Evolutionary conservation across 2,797 vertebrate genomes (phyloP).

Genomic region (Dipus sagitta): DNA sequence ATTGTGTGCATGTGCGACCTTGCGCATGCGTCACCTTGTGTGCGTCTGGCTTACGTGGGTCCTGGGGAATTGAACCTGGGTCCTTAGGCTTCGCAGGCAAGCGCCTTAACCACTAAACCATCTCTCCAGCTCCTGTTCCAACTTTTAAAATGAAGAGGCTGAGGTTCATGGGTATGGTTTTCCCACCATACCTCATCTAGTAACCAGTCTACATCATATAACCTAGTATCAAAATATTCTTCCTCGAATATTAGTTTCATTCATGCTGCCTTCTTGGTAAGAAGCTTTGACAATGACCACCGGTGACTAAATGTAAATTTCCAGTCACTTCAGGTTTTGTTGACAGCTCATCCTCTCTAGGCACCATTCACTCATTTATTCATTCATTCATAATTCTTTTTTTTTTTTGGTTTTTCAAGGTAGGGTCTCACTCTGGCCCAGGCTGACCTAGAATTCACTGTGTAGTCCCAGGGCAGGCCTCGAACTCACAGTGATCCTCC

Average conservation of each 20-base stretch:
- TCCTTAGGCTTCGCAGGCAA: too few species aligned
- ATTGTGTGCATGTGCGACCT: too few species aligned
- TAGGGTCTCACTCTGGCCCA: too few species aligned
- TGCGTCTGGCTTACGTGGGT: too few species aligned
- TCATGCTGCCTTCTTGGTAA: constrained; percentile 20
- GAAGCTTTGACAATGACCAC: neutral
- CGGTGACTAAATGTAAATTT: constrained; percentile 22
- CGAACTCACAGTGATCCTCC: too few species aligned
- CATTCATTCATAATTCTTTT: neutral
- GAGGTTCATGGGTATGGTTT: constrained; percentile 13
- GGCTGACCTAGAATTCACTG: too few species aligned
- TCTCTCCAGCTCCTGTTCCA: neutral
- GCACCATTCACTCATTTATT: constrained; percentile 30
- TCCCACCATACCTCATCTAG: neutral
- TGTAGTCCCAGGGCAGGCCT: too few species aligned
- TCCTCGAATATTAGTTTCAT: constrained; percentile 46
- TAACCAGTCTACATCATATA: neutral
- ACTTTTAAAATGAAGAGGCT: constrained; percentile 29
- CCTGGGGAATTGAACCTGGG: too few species aligned
- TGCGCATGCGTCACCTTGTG: too few species aligned
- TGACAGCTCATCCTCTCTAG: neutral
- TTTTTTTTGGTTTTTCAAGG: too few species aligned
- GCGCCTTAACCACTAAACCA: too few species aligned
- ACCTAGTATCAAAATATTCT: constrained; percentile 49
- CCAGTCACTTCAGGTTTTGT: constrained; percentile 16